Conservation (phyloP, 2,888 invertebrate genomes). For the Aplocera efformata region DNA sequence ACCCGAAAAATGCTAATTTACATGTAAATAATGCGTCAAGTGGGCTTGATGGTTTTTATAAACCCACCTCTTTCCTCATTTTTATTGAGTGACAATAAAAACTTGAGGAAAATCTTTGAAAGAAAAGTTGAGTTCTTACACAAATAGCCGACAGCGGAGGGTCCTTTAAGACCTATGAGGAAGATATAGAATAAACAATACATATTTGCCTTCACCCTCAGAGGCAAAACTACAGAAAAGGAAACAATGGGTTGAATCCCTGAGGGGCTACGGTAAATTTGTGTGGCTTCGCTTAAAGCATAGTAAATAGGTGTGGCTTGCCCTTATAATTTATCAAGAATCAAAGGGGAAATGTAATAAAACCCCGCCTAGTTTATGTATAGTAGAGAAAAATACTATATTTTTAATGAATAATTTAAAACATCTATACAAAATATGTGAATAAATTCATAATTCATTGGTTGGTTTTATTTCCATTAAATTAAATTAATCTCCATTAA, state of each 20-base stretch:
- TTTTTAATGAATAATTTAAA: neutral
- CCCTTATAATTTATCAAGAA: conserved; percentile 18
- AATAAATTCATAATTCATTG: too few relatives aligned
- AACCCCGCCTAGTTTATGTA: neutral
- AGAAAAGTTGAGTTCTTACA: conserved; percentile 23
- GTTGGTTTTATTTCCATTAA: too few relatives aligned
- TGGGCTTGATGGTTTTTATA: conserved; percentile 13
- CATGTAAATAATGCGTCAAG: conserved; percentile 11
- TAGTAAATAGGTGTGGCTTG: conserved; percentile 26
- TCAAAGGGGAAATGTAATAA: conserved; percentile 5
- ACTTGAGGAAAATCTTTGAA: conserved; percentile 20
- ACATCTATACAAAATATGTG: too few relatives aligned
- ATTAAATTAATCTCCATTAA: too few relatives aligned
- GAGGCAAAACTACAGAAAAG: conserved; percentile 28
- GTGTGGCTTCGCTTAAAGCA: conserved; percentile 26
- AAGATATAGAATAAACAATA: conserved; percentile 26
- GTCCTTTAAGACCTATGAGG: conserved; percentile 17
- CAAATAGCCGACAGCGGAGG: conserved; percentile 20
- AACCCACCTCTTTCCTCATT: conserved; percentile 20
- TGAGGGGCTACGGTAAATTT: conserved; percentile 27
- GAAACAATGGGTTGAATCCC: conserved; percentile 23
- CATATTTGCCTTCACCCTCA: conserved; percentile 22
- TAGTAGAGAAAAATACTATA: neutral
- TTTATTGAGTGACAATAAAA: conserved; percentile 15
- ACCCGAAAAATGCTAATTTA: conserved; percentile 7